Evolutionary conservation across 2,888 invertebrate species (phyloP).

Genomic region (Dilophus febrilis): DNA sequence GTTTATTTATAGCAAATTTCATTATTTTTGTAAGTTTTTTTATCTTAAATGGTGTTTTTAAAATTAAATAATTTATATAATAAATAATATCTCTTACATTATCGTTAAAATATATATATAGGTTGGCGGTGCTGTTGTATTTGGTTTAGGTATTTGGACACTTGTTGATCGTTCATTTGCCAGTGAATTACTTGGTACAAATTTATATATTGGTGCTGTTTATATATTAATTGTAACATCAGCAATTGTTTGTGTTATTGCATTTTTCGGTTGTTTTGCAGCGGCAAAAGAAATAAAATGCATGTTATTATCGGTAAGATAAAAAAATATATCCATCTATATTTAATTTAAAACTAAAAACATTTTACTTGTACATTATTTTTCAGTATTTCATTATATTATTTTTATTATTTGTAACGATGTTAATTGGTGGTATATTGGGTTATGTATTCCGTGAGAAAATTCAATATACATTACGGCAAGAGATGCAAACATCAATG

Average conservation of each 20-base stretch:
- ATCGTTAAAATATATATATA: slow-evolving; percentile 24
- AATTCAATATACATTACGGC: slow-evolving; percentile 54
- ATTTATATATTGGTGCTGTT: slow-evolving; percentile 72
- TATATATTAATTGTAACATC: slow-evolving; percentile 73
- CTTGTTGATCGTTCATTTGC: slow-evolving; percentile 69
- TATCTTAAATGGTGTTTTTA: background rate
- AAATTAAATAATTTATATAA: slow-evolving; percentile 3
- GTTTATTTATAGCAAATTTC: slow-evolving; percentile 67
- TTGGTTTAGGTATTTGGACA: slow-evolving; percentile 71
- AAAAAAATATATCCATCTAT: background rate
- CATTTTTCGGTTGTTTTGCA: slow-evolving; percentile 83
- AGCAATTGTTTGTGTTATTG: slow-evolving; percentile 59
- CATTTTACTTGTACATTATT: slow-evolving; percentile 11
- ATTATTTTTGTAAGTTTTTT: slow-evolving; percentile 64
- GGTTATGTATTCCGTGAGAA: slow-evolving; percentile 81
- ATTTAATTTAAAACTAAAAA: background rate
- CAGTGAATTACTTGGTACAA: slow-evolving; percentile 68
- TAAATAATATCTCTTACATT: no score
- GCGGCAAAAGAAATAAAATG: slow-evolving; percentile 90
- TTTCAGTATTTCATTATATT: slow-evolving; percentile 77
- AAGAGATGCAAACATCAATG: slow-evolving; percentile 62
- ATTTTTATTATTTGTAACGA: slow-evolving; percentile 74
- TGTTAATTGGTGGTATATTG: slow-evolving; percentile 79
- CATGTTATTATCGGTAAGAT: slow-evolving; percentile 72
- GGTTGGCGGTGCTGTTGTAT: slow-evolving; percentile 62